phyloP scores from a whole-genome alignment of 1,140 invertebrate species.

The Agraylea sexmaculata region DNA sequence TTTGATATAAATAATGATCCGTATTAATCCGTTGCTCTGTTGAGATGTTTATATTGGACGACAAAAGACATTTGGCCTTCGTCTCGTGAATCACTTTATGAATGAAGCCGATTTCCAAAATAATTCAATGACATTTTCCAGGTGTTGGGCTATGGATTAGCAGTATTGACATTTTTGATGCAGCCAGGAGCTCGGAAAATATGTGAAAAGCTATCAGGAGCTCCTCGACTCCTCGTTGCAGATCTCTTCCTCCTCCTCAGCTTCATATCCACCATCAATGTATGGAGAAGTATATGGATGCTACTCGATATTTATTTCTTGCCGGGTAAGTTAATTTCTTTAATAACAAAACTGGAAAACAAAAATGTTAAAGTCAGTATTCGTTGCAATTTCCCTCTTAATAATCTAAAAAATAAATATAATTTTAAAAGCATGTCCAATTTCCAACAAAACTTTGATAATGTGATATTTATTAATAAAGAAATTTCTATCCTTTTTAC shows the following conservation, averaged over 20 bases:
- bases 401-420: not conserved
- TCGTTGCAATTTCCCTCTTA: not conserved
- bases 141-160: slow-evolving; percentile 63
- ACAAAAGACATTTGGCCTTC: no score
- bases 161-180: slow-evolving; percentile 56
- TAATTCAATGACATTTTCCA: no score
- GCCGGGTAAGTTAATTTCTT: slow-evolving; percentile 40
- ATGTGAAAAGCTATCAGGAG: slow-evolving; percentile 51
- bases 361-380: not conserved
- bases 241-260: slow-evolving; percentile 65
- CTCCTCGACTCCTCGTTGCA: slow-evolving; percentile 51
- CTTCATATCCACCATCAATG: slow-evolving; percentile 71
- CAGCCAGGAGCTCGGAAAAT: slow-evolving; percentile 59
- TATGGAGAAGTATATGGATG: slow-evolving; percentile 79
- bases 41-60: no score
- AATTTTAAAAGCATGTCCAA: not conserved
- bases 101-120: no score
- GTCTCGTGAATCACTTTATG: no score
- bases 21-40: no score
- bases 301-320: slow-evolving; percentile 66
- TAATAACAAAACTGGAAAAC: not conserved
- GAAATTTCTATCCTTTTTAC: no score
- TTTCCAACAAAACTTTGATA: not conserved
- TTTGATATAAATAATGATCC: no score
- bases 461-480: no score